Conservation (phyloP, 2,797 vertebrate species). For the Clarias fuscus region DNA sequence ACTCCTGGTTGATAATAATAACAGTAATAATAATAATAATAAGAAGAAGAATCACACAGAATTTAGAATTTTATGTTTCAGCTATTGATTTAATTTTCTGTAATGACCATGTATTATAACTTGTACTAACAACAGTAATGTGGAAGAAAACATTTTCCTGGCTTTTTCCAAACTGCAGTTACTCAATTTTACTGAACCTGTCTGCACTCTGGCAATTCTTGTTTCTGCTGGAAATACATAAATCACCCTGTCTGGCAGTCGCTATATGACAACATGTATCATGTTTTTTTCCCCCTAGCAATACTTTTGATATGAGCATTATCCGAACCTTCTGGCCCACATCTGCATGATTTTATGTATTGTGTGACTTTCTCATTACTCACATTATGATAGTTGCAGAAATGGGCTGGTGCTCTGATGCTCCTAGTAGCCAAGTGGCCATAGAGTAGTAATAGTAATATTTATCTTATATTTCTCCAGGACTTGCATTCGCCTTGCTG, state of each 20-base stretch:
- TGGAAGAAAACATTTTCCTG: not conserved
- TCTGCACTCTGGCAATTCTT: not conserved
- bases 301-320: not conserved
- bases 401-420: too few relatives aligned
- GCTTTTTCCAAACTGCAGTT: not conserved
- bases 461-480: conserved; percentile 63
- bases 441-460: not conserved
- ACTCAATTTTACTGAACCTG: not conserved
- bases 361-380: not conserved
- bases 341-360: not conserved
- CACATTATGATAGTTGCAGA: not conserved
- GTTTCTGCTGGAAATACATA: not conserved
- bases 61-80: not conserved
- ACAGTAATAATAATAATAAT: too few relatives aligned
- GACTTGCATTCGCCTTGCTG: conserved; percentile 90
- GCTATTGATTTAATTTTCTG: not conserved
- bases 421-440: not conserved
- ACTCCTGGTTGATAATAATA: too few relatives aligned
- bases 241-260: not conserved
- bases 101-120: not conserved
- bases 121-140: not conserved
- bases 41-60: too few relatives aligned
- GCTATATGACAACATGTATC: not conserved
- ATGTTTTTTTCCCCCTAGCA: not conserved
- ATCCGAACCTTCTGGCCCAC: not conserved